phyloP scores from a whole-genome alignment of 2,888 invertebrate genomes.

The Ecliptopera silaceata region DNA sequence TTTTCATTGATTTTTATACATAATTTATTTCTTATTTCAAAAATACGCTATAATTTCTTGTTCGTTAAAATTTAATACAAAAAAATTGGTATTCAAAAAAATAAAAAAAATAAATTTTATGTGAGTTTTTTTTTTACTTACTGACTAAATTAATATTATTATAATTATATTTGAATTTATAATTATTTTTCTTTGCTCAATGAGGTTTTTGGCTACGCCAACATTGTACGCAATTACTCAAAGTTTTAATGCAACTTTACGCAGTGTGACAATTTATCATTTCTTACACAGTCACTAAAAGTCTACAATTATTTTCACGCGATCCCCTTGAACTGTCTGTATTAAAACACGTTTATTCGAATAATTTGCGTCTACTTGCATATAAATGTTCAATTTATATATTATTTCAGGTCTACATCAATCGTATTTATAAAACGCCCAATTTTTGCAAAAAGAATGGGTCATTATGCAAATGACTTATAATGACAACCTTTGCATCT shows the following conservation, averaged over 20 bases:
- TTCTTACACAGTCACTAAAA: slow-evolving; percentile 22
- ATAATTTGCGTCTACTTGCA: slow-evolving; percentile 58
- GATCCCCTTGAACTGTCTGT: slow-evolving; percentile 46
- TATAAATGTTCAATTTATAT: slow-evolving; percentile 47
- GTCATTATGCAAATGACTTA: slow-evolving; percentile 58
- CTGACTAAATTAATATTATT: no score
- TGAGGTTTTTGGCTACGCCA: no score
- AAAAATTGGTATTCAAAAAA: no score
- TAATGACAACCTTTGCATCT: slow-evolving; percentile 51
- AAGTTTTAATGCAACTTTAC: slow-evolving; percentile 1
- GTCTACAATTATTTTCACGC: slow-evolving; percentile 20
- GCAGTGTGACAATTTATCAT: slow-evolving; percentile 2
- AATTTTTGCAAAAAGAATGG: slow-evolving; percentile 53
- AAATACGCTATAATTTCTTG: no score
- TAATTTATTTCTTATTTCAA: no score
- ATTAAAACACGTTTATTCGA: slow-evolving; percentile 35
- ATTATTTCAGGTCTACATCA: slow-evolving; percentile 41
- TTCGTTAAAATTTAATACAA: no score
- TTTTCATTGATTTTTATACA: no score
- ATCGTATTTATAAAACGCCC: slow-evolving; percentile 48
- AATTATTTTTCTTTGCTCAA: no score
- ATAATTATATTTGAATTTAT: no score
- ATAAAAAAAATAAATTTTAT: no score
- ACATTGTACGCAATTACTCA: background rate
- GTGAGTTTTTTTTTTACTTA: no score